Evolutionary conservation across 2,888 invertebrate species (phyloP).

Genomic region (Syritta pipiens): DNA sequence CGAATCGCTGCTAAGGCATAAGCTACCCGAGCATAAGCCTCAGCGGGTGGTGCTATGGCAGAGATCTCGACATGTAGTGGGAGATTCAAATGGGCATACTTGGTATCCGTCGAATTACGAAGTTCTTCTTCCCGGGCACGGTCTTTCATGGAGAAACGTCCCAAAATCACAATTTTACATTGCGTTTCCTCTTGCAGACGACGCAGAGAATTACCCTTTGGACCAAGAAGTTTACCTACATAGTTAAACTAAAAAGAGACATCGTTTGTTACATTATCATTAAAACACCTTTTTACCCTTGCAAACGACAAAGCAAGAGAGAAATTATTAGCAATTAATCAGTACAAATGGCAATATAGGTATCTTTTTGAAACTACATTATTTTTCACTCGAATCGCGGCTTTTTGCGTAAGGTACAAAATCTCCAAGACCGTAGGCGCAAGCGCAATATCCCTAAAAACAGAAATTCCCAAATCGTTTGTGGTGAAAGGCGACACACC

Average conservation of each 20-base stretch:
- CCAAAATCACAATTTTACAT: slow-evolving; percentile 97
- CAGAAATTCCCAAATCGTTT: too few species aligned
- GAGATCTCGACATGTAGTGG: slow-evolving; percentile 94
- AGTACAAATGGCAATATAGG: too few species aligned
- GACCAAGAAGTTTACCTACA: slow-evolving; percentile 95
- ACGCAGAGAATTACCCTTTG: slow-evolving; percentile 95
- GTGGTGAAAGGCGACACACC: too few species aligned
- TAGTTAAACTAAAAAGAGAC: slow-evolving; percentile 89
- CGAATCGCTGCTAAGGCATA: slow-evolving; percentile 91
- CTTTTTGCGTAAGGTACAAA: too few species aligned
- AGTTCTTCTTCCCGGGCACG: slow-evolving; percentile 90
- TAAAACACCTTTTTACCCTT: too few species aligned
- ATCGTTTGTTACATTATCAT: not conserved
- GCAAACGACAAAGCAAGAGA: too few species aligned
- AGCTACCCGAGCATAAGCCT: slow-evolving; percentile 91
- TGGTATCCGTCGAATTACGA: slow-evolving; percentile 90
- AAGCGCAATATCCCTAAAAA: too few species aligned
- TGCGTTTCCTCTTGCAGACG: slow-evolving; percentile 95
- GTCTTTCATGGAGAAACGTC: slow-evolving; percentile 95
- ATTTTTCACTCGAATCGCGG: too few species aligned
- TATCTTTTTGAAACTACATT: too few species aligned
- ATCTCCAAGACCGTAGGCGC: too few species aligned
- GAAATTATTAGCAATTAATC: too few species aligned
- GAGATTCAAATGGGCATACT: slow-evolving; percentile 92
- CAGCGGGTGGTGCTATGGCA: slow-evolving; percentile 91